These are phyloP conservation scores for Tuta absoluta DNA, from an alignment of 2,888 invertebrate species.

Conservation along the genomic window DNA sequence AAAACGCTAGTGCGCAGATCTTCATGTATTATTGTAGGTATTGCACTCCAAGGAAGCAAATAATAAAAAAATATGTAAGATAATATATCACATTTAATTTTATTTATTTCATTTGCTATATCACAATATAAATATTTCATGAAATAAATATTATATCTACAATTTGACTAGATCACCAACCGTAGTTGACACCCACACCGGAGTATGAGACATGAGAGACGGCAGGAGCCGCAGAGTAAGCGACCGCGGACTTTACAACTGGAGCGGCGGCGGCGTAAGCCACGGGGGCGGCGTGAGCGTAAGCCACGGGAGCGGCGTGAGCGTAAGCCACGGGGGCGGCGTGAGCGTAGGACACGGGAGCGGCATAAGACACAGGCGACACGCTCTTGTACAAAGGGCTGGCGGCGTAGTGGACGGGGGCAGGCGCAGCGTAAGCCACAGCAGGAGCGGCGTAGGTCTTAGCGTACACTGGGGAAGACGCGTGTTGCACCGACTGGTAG, in stretches of 20 bases:
- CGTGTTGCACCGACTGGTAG: slow-evolving; percentile 37
- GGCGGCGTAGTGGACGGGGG: slow-evolving; percentile 38
- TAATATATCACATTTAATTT: background rate
- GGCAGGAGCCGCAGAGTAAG: slow-evolving; percentile 77
- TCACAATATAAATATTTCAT: background rate
- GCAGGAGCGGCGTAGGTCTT: slow-evolving; percentile 44
- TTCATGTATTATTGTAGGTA: no score
- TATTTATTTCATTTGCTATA: background rate
- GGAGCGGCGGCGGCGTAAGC: slow-evolving; percentile 48
- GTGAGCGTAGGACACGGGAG: slow-evolving; percentile 59
- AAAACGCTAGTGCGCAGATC: no score
- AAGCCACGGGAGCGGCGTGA: slow-evolving; percentile 52
- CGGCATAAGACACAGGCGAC: slow-evolving; percentile 42
- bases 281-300: slow-evolving; percentile 48
- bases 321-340: slow-evolving; percentile 44
- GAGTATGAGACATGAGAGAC: slow-evolving; percentile 84
- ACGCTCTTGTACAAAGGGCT: slow-evolving; percentile 46
- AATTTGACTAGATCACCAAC: slow-evolving; percentile 52
- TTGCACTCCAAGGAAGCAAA: no score
- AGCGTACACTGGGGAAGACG: slow-evolving; percentile 74
- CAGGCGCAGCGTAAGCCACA: slow-evolving; percentile 37
- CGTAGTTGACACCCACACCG: slow-evolving; percentile 77
- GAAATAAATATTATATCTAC: background rate
- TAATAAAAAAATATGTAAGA: background rate
- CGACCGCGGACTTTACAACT: slow-evolving; percentile 40